Base-by-base conservation (phyloP, 1,140 invertebrate genomes). In the Brachionus angularis region DNA sequence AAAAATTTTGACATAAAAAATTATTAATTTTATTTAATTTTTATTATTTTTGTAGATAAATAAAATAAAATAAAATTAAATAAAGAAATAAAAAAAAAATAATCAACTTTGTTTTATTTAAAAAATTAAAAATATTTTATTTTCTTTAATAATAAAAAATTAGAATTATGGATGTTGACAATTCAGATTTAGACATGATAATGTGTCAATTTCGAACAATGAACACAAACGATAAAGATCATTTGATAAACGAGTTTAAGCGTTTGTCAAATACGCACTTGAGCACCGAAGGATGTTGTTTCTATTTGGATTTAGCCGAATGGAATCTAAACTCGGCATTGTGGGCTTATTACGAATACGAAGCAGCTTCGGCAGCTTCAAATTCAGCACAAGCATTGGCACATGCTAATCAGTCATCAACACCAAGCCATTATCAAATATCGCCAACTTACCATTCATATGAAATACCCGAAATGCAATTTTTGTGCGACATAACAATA, bases 271-370 rank as follows among this genome's bases (percentile, higher is more conserved):
- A 70, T 33, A 50, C 67, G 4, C 34, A 39, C 14, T 42, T 70
- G 16, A 53, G 46, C 10, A 50, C 46, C 5, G 67, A 70, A 25
- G 67, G 67, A 7, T 70, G 67, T 49, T 42, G 34, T 18, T 70
- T 70, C 34, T 70, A 50, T 44, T 29, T 70, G 18, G 67, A 70
- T 42, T 27, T 70, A 16, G 46, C 31, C 16, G 46, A 70, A 42
- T 70, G 67, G 67, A 97, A 96, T 83, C 83, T 97, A 50, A 93
- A 96, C 84, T 90, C 90, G 74, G 93, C 93, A 50, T 87, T 96
- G 75, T 89, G 93, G 82, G 91, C 91, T 75, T 96, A 96, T 79
- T 89, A 95, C 84, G 94, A 97, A 81, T 88, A 88, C 75, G 88
- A 89, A 76, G 84, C n/a, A n/a, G n/a, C n/a, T n/a, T n/a, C 84